Conservation (phyloP, 2,888 invertebrate genomes). For the Sussaba pulchella region DNA sequence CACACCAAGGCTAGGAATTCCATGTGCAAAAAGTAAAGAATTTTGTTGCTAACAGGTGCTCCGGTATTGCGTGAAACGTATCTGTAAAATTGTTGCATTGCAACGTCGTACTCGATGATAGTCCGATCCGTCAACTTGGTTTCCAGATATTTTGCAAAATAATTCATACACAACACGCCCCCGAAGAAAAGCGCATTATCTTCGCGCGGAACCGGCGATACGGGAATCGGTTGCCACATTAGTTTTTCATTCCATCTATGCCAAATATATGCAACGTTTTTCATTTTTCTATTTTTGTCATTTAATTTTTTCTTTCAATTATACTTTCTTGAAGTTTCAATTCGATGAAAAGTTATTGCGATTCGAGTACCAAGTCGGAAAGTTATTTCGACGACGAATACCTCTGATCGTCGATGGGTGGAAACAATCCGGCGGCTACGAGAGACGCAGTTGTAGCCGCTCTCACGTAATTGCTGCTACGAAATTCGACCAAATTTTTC, state of each 20-base stretch:
- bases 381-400: conserved; percentile 11
- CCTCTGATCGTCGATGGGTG: conserved; percentile 50
- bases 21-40: conserved; percentile 43
- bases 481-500: conserved; percentile 24
- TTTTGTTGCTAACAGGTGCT: conserved; percentile 44
- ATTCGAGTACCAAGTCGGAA: no score
- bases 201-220: neutral
- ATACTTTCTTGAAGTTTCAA: neutral
- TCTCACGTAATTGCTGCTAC: conserved; percentile 45
- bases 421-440: conserved; percentile 60
- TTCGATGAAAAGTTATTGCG: neutral
- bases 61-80: conserved; percentile 50
- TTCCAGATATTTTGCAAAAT: conserved; percentile 10
- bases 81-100: conserved; percentile 42
- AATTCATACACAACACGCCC: conserved; percentile 40
- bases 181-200: conserved; percentile 42
- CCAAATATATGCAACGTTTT: conserved; percentile 16
- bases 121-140: conserved; percentile 27
- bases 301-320: neutral
- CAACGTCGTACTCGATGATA: conserved; percentile 36
- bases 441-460: conserved; percentile 41
- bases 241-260: conserved; percentile 51
- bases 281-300: conserved; percentile 2
- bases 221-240: conserved; percentile 61
- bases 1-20: conserved; percentile 52